Base-by-base conservation (phyloP, 2,113 vertebrate species). In the Machaerirhynchus nigripectus region DNA sequence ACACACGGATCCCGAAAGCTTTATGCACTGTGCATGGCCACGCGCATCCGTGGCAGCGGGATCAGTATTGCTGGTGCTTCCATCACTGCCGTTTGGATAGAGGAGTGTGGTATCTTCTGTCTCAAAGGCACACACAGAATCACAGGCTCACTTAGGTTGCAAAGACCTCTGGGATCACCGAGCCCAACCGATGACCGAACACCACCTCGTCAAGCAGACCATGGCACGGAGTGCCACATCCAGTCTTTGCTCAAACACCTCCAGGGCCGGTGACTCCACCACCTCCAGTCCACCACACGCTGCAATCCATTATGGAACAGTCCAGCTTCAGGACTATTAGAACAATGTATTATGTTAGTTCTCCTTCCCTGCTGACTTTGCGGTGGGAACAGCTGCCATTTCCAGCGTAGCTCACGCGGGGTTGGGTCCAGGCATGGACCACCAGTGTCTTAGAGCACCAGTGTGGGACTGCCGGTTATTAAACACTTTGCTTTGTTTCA, bases 1-100 rank as follows among this genome's bases (percentile, higher is more conserved):
- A 6, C 0, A 0, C 0, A 0, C 1, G 0, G 0, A 10, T 4
- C 2, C 14, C 5, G 2, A 8, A 0, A 0, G 20, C 5, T 3
- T 9, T 7, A 1, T 21, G 50, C 3, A 0, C 1, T 8, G 6
- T 4, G 16, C 39, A 2, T 3, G n/a, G 15, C 21, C 28, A 11
- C 22, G 60, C 14, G 7, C 2, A 0, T 4, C 30, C 6, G 5
- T 14, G 35, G 27, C 9, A 17, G 42, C 16, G 3, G 7, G 5
- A 4, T 3, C 2, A 3, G 14, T 14, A 3, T 28, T 53, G 35
- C 26, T 3, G 15, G 5, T 31, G 79, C 31, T 71, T 9, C 14
- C 63, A 13, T 27, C 50, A 1, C 44, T 64, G 42, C 8, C 10
- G 6, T 28, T 40, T 2, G 33, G 17, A 8, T 23, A 10, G 19